phyloP scores from a whole-genome alignment of 2,888 invertebrate genomes.

The Caenorhabditis uteleia region DNA sequence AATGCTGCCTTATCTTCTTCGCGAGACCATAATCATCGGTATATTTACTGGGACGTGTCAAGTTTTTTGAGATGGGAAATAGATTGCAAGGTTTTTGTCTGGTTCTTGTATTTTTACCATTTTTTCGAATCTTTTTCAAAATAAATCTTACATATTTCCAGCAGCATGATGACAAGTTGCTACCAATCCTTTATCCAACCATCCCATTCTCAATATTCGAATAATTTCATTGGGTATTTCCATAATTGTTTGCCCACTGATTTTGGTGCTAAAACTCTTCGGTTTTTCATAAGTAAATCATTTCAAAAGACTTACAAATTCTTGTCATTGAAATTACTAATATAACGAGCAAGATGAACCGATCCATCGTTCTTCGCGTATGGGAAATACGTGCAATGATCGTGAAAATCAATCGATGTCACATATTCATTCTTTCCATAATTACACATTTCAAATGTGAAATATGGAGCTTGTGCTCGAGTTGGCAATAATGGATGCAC shows the following conservation, averaged over 20 bases:
- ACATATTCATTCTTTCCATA: conserved; percentile 24
- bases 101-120: too few species aligned
- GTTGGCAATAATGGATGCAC: conserved; percentile 25
- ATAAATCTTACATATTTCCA: conserved; percentile 12
- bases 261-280: conserved; percentile 17
- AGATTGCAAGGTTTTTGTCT: too few species aligned
- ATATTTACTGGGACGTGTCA: too few species aligned
- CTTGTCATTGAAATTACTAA: conserved; percentile 33
- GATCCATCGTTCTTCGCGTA: conserved; percentile 29
- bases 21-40: too few species aligned
- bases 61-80: too few species aligned
- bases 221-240: conserved; percentile 20
- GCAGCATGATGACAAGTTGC: conserved; percentile 25
- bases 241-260: conserved; percentile 20
- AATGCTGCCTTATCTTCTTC: too few species aligned
- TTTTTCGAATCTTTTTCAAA: too few species aligned
- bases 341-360: conserved; percentile 22
- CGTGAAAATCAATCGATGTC: conserved; percentile 31
- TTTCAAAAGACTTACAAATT: conserved; percentile 24
- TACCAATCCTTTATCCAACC: conserved; percentile 20
- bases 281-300: not conserved
- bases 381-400: conserved; percentile 32
- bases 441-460: conserved; percentile 10
- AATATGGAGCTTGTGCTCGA: conserved; percentile 18
- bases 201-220: conserved; percentile 14